phyloP scores from a whole-genome alignment of 2,888 invertebrate species.

The Diaprepes abbreviatus region DNA sequence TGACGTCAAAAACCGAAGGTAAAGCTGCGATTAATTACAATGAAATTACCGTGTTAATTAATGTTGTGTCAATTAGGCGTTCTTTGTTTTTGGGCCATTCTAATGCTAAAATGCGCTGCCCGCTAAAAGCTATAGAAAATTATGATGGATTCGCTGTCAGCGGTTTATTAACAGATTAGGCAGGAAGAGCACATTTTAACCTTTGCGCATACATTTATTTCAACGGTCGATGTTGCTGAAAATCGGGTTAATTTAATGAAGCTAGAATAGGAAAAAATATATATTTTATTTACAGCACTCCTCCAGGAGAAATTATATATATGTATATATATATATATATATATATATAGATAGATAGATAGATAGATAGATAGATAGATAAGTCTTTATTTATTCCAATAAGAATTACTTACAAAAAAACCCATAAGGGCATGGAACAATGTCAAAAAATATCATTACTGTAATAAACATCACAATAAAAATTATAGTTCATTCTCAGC shows the following conservation, averaged over 20 bases:
- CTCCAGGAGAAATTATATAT: too few relatives aligned
- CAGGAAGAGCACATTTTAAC: constrained; percentile 41
- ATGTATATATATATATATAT: too few relatives aligned
- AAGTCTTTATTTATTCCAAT: too few relatives aligned
- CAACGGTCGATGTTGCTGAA: neutral
- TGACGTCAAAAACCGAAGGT: constrained; percentile 25
- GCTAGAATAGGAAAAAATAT: too few relatives aligned
- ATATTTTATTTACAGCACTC: too few relatives aligned
- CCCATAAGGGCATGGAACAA: too few relatives aligned
- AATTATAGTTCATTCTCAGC: too few relatives aligned
- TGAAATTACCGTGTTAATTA: constrained; percentile 45
- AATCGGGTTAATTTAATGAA: constrained; percentile 13
- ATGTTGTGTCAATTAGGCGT: constrained; percentile 48
- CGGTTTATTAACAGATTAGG: constrained; percentile 48
- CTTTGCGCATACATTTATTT: constrained; percentile 40
- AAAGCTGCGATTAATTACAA: constrained; percentile 39
- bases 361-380: too few relatives aligned
- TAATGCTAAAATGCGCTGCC: constrained; percentile 40
- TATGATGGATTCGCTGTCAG: constrained; percentile 50
- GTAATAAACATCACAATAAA: too few relatives aligned
- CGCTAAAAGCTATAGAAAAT: constrained; percentile 48
- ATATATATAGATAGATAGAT: too few relatives aligned
- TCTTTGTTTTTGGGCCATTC: constrained; percentile 44
- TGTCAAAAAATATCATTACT: too few relatives aligned
- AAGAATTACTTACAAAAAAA: too few relatives aligned